Conservation (phyloP, 2,113 vertebrate species). For the Myrmecophaga tridactyla region DNA sequence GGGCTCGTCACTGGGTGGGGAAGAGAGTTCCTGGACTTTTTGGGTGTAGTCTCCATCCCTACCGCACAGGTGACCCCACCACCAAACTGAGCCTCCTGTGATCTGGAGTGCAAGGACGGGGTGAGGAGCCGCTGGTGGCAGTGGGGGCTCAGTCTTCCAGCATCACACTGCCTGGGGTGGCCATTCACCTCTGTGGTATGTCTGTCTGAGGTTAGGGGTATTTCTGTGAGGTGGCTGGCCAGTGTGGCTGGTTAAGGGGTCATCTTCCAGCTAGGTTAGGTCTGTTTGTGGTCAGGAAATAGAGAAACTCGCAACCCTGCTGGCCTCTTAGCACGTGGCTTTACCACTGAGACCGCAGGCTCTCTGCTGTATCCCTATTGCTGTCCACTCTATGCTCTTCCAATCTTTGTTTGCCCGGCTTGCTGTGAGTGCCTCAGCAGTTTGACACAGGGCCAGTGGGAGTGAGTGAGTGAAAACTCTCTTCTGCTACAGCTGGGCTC, state of each 20-base stretch:
- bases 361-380: neutral
- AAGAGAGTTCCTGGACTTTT: slow-evolving; percentile 5
- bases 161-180: neutral
- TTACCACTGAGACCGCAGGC: slow-evolving; percentile 35
- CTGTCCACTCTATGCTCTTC: neutral
- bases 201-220: slow-evolving; percentile 41
- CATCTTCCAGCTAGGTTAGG: slow-evolving; percentile 47
- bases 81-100: neutral
- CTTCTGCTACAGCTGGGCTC: neutral
- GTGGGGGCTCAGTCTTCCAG: neutral
- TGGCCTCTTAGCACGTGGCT: neutral
- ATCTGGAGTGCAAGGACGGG: neutral
- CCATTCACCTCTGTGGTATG: neutral
- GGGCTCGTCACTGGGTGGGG: neutral
- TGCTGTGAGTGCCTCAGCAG: neutral
- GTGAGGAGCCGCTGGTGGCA: neutral
- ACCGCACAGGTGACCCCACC: neutral
- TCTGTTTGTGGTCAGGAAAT: slow-evolving; percentile 56
- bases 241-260: slow-evolving; percentile 47
- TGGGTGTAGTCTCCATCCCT: neutral
- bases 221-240: slow-evolving; percentile 43
- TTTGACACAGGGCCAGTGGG: neutral
- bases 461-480: neutral
- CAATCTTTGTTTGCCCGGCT: neutral
- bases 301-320: neutral